Conservation (phyloP, 2,888 invertebrate species). For the Tetragonula carbonaria region DNA sequence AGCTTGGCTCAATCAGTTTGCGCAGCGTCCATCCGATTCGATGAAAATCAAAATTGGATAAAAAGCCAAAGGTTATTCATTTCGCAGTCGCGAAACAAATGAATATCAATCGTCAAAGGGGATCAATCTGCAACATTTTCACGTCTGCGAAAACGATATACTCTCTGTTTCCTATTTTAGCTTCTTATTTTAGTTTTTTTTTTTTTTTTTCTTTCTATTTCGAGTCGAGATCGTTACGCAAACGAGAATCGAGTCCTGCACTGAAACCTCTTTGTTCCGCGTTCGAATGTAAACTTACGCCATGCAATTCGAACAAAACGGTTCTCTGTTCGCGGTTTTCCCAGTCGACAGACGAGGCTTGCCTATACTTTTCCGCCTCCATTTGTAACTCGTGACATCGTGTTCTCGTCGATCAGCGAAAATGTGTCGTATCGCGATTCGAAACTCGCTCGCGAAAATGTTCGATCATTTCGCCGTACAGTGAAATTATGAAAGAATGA, state of each 20-base stretch:
- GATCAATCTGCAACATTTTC: not conserved
- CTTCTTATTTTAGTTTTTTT: too few relatives aligned
- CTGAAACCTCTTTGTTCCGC: constrained; percentile 16
- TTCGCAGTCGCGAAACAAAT: not conserved
- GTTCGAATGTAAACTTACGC: too few relatives aligned
- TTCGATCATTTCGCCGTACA: too few relatives aligned
- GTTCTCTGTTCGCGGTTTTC: constrained; percentile 2
- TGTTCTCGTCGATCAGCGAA: constrained; percentile 1
- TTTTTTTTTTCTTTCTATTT: not conserved
- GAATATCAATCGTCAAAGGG: constrained; percentile 3
- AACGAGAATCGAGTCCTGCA: not conserved
- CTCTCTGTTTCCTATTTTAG: too few relatives aligned
- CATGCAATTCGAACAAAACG: constrained; percentile 2
- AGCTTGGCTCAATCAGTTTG: too few relatives aligned
- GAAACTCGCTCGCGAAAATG: not conserved
- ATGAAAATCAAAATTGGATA: too few relatives aligned
- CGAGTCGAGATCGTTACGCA: constrained; percentile 12
- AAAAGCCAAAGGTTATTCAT: not conserved
- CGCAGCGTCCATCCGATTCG: too few relatives aligned
- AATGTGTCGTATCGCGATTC: not conserved
- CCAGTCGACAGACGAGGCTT: constrained; percentile 24
- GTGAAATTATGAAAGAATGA: too few relatives aligned
- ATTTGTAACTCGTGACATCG: constrained; percentile 5
- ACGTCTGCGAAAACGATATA: too few relatives aligned
- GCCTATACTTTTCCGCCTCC: not conserved